Conservation (phyloP, 92 coral and sea anemone species). For the Galaxea fascicularis region DNA sequence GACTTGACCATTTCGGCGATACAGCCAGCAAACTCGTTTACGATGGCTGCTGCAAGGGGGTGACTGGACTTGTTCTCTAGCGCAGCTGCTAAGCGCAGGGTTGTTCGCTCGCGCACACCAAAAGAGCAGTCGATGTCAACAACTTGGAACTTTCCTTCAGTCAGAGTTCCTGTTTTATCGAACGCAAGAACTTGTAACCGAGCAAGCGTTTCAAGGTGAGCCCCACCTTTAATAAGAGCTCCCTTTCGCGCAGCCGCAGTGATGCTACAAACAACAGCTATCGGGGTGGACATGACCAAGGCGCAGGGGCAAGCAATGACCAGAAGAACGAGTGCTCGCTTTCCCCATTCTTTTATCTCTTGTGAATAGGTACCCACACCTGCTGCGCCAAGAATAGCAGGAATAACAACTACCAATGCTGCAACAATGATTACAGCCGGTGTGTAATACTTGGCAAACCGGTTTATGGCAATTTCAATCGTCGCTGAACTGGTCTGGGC, state of each 20-base stretch:
- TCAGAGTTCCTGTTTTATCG: slow-evolving; percentile 98
- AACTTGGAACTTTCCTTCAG: slow-evolving; percentile 96
- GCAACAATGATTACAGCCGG: slow-evolving; percentile 84
- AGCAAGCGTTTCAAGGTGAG: slow-evolving; percentile 85
- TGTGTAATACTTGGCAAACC: slow-evolving; percentile 95
- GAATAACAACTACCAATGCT: slow-evolving; percentile 81
- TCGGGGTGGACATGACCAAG: slow-evolving; percentile 98
- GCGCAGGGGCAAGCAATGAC: slow-evolving; percentile 99
- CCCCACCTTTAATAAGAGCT: slow-evolving; percentile 94
- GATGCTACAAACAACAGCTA: slow-evolving; percentile 94
- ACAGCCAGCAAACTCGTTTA: slow-evolving; percentile 94
- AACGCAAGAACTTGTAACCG: slow-evolving; percentile 85
- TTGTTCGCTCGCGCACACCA: slow-evolving; percentile 82
- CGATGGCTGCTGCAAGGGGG: slow-evolving; percentile 96
- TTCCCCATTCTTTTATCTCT: slow-evolving; percentile 84
- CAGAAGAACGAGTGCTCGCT: slow-evolving; percentile 86
- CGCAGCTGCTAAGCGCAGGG: slow-evolving; percentile 94
- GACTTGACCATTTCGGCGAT: slow-evolving; percentile 83
- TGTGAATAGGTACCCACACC: slow-evolving; percentile 92
- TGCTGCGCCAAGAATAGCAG: slow-evolving; percentile 90
- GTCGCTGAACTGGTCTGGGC: slow-evolving; percentile 90
- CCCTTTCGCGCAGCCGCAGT: slow-evolving; percentile 97
- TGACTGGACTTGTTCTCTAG: slow-evolving; percentile 97
- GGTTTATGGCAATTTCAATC: slow-evolving; percentile 89
- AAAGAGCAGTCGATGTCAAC: slow-evolving; percentile 73